phyloP scores from a whole-genome alignment of 2,888 invertebrate genomes.

The Pecten maximus region DNA sequence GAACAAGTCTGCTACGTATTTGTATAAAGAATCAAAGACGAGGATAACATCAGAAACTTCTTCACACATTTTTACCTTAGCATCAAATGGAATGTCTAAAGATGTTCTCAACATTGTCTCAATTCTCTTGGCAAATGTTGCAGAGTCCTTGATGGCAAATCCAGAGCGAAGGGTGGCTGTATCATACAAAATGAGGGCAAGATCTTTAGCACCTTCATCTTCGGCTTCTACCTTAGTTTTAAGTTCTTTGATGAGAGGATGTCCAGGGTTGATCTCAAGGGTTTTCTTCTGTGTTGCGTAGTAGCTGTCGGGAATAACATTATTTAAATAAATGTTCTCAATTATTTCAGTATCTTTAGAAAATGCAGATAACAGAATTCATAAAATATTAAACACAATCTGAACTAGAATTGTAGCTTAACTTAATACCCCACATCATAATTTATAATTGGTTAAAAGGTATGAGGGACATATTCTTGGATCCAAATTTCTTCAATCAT shows the following conservation, averaged over 20 bases:
- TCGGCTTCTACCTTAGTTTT: slow-evolving; percentile 89
- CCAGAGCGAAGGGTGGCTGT: slow-evolving; percentile 95
- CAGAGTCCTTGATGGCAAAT: slow-evolving; percentile 93
- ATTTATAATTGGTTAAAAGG: too few species aligned
- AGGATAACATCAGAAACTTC: not conserved
- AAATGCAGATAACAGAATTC: too few species aligned
- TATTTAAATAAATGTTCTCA: too few species aligned
- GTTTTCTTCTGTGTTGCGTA: slow-evolving; percentile 89
- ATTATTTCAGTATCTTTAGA: too few species aligned
- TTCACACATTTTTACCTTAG: slow-evolving; percentile 83
- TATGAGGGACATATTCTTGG: too few species aligned
- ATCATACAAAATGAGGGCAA: slow-evolving; percentile 90
- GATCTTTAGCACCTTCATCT: slow-evolving; percentile 90
- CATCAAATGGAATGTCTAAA: slow-evolving; percentile 86
- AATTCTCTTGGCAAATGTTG: slow-evolving; percentile 94
- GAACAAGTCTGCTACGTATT: too few species aligned
- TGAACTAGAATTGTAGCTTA: too few species aligned
- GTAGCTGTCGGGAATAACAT: slow-evolving; percentile 72
- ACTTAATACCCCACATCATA: too few species aligned
- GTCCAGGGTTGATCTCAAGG: slow-evolving; percentile 97
- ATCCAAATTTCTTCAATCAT: too few species aligned
- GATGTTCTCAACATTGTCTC: slow-evolving; percentile 91
- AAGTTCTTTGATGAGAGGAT: slow-evolving; percentile 96
- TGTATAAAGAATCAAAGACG: not conserved
- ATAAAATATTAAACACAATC: too few species aligned